Evolutionary conservation across 1,140 invertebrate species (phyloP).

Genomic region (Lasioglossum baleicum): DNA sequence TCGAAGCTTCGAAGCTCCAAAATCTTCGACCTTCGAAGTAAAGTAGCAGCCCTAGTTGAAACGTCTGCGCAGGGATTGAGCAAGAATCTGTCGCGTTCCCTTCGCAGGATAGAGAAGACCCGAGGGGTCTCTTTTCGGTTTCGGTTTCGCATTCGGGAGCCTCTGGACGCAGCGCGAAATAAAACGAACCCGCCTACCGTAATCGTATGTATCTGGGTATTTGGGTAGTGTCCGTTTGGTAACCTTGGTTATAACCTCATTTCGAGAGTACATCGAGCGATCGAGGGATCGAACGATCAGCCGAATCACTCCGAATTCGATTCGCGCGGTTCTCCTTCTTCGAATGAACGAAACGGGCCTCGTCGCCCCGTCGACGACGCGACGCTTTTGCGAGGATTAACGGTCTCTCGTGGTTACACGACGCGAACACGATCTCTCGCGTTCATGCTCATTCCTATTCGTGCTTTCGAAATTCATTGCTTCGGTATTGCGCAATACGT

Average conservation of each 20-base stretch:
- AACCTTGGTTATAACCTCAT: slow-evolving; percentile 74
- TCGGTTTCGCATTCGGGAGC: neutral
- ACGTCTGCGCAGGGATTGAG: no score
- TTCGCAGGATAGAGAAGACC: neutral
- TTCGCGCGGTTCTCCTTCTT: neutral
- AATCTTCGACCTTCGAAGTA: no score
- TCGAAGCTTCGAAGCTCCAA: no score
- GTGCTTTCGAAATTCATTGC: slow-evolving; percentile 30
- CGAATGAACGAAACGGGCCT: neutral
- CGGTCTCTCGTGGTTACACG: neutral
- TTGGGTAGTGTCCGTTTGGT: slow-evolving; percentile 68
- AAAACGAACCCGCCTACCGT: slow-evolving; percentile 51
- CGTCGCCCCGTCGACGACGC: neutral
- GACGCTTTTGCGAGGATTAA: neutral
- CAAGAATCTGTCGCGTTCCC: no score
- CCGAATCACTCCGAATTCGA: slow-evolving; percentile 21
- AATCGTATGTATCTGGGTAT: slow-evolving; percentile 77
- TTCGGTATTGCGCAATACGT: slow-evolving; percentile 12
- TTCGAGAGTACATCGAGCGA: slow-evolving; percentile 60
- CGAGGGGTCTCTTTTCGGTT: slow-evolving; percentile 4
- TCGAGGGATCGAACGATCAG: slow-evolving; percentile 31
- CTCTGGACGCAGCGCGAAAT: slow-evolving; percentile 1
- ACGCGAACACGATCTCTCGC: neutral
- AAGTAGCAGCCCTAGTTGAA: no score
- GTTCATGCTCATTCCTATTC: neutral